Evolutionary conservation across 2,797 vertebrate genomes (phyloP).

Genomic region (Hylomyscus alleni): DNA sequence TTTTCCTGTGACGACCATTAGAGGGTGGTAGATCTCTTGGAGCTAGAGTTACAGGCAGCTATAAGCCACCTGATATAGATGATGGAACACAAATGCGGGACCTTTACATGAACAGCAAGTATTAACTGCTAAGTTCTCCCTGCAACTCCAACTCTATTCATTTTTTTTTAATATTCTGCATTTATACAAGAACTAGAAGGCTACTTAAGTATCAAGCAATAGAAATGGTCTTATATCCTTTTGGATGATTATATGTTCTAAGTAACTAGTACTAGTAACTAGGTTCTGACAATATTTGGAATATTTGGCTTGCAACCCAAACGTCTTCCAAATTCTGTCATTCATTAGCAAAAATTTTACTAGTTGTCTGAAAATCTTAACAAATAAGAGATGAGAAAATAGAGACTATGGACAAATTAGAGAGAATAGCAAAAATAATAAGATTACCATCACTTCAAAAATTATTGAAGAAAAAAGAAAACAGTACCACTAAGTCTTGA

Average conservation of each 20-base stretch:
- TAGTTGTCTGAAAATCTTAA: background rate
- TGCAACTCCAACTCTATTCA: background rate
- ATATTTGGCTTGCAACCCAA: conserved; percentile 32
- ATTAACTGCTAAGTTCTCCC: background rate
- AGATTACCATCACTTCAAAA: background rate
- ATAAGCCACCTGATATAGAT: background rate
- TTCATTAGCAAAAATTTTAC: conserved; percentile 18
- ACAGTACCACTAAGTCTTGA: background rate
- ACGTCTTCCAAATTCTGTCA: conserved; percentile 42
- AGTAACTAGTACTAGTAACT: background rate
- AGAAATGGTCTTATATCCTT: conserved; percentile 36
- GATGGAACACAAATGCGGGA: background rate
- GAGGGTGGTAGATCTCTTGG: background rate
- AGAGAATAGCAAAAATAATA: background rate
- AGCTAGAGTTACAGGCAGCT: background rate
- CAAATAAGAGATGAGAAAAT: conserved; percentile 54
- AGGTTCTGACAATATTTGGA: conserved; percentile 21
- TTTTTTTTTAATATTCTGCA: background rate
- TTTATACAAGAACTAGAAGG: conserved; percentile 41
- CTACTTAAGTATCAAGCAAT: conserved; percentile 7
- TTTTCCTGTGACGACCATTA: background rate
- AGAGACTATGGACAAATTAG: conserved; percentile 17
- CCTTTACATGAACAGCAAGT: background rate
- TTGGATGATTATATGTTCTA: background rate
- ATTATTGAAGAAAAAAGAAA: conserved; percentile 6